Conservation (phyloP, 2,888 invertebrate species). For the Notocelia uddmanniana region DNA sequence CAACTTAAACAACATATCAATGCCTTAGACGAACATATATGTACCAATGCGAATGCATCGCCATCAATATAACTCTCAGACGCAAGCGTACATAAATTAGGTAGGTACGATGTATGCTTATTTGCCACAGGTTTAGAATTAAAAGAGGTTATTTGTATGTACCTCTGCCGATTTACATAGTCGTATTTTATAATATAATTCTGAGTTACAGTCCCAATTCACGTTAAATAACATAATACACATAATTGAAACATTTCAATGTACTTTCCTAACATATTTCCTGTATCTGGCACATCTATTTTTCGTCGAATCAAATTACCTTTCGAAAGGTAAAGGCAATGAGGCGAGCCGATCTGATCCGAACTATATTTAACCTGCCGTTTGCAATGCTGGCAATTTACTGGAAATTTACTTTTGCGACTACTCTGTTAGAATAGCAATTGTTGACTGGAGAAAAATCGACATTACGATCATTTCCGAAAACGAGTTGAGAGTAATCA, state of each 20-base stretch:
- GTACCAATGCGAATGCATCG: too few species aligned
- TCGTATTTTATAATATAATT: too few species aligned
- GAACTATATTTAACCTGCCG: constrained; percentile 32
- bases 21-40: too few species aligned
- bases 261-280: neutral
- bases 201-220: too few species aligned
- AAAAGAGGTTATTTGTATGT: too few species aligned
- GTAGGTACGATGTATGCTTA: too few species aligned
- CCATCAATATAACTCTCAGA: too few species aligned
- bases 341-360: neutral
- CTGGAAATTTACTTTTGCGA: constrained; percentile 21
- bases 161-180: too few species aligned
- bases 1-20: too few species aligned
- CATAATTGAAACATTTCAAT: neutral
- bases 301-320: constrained; percentile 15
- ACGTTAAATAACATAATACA: too few species aligned
- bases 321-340: constrained; percentile 9
- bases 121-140: too few species aligned
- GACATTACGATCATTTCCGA: neutral
- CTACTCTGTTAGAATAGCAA: constrained; percentile 6
- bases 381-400: constrained; percentile 18
- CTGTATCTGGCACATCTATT: constrained; percentile 21
- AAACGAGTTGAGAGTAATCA: neutral
- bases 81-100: too few species aligned
- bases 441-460: constrained; percentile 1